Conservation (phyloP, 1,140 invertebrate genomes). For the Stegodyphus mimosarum region DNA sequence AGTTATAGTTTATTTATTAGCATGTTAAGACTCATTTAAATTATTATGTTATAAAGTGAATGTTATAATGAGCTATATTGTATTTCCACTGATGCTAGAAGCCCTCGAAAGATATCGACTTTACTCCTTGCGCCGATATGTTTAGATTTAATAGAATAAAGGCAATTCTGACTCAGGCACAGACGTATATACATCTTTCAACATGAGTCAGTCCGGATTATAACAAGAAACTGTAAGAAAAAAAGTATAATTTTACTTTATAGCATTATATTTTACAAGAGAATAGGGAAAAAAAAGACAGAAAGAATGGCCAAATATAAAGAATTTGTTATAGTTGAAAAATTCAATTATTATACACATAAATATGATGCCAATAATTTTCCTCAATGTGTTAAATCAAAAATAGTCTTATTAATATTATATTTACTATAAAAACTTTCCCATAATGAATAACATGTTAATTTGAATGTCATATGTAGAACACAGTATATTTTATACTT, state of each 20-base stretch:
- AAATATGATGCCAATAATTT: no score
- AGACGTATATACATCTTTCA: constrained; percentile 16
- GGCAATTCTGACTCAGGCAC: constrained; percentile 6
- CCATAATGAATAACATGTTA: no score
- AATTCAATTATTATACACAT: no score
- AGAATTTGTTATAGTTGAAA: no score
- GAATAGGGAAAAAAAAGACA: no score
- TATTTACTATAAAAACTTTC: no score
- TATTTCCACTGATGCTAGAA: constrained; percentile 5
- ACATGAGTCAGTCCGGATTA: constrained; percentile 5
- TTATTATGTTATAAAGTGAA: no score
- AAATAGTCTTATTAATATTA: background rate
- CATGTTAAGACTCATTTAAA: no score
- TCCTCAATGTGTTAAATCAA: background rate
- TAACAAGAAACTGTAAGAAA: constrained; percentile 10
- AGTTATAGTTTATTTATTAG: no score
- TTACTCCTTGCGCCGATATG: background rate
- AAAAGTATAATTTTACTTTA: constrained; percentile 4
- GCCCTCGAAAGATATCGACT: background rate
- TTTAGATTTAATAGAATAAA: background rate
- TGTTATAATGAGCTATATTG: background rate
- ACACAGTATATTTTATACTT: no score
- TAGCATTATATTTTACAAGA: background rate
- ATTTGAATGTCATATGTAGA: no score
- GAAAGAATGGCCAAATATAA: no score